These are phyloP conservation scores for Neofelis nebulosa DNA, from an alignment of 2,113 vertebrate species.

Conservation along the genomic window DNA sequence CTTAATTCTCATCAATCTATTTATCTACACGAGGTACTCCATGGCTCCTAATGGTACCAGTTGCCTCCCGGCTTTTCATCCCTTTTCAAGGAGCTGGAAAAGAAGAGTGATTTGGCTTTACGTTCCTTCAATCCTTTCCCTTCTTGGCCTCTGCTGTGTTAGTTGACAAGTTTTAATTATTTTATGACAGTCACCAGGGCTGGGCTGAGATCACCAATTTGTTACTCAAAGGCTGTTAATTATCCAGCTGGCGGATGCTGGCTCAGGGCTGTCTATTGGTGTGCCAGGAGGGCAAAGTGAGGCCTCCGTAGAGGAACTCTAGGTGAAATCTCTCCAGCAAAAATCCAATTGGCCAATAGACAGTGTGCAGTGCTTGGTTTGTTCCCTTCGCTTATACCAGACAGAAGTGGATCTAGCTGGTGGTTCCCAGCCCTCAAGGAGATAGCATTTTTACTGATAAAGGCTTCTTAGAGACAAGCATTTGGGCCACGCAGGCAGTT, in stretches of 20 bases:
- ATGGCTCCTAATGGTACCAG: neutral
- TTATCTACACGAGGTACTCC: neutral
- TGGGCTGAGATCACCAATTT: neutral
- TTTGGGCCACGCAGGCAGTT: neutral
- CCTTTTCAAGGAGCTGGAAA: neutral
- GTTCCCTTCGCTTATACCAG: neutral
- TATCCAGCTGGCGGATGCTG: neutral
- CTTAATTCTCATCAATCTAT: neutral
- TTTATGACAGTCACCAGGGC: slow-evolving; percentile 42
- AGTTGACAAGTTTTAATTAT: slow-evolving; percentile 50
- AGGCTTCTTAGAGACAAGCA: neutral
- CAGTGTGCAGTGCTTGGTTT: neutral
- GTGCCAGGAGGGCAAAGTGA: neutral
- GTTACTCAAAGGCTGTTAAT: neutral
- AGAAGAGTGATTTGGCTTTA: neutral
- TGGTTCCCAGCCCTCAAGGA: neutral
- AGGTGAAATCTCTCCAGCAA: neutral
- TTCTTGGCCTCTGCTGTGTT: neutral
- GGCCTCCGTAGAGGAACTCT: neutral
- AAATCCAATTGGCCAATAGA: neutral
- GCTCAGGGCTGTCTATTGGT: neutral
- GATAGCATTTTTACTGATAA: neutral
- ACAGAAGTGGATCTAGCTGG: neutral
- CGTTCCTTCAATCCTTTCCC: neutral
- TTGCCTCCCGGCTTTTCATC: neutral